Conservation (phyloP, 2,888 invertebrate species). For the Hedya salicella region DNA sequence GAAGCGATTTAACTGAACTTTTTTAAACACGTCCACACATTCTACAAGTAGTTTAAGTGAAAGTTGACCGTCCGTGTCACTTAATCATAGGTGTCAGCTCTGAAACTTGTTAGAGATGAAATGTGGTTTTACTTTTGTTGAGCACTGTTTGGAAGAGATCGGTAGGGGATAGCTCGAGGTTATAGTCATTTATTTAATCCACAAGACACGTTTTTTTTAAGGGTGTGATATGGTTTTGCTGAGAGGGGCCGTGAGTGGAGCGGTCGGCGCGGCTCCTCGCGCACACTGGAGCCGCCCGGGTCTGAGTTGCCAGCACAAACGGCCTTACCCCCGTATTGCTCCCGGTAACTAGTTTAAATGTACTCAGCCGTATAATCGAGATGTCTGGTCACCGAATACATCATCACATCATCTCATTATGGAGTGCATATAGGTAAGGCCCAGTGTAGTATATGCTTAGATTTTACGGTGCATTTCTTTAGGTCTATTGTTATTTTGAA, state of each 20-base stretch:
- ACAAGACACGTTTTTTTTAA: slow-evolving; percentile 53
- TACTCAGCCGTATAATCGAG: slow-evolving; percentile 55
- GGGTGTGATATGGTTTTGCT: slow-evolving; percentile 54
- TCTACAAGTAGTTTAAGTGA: not conserved
- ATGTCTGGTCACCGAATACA: slow-evolving; percentile 54
- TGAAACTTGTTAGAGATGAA: not conserved
- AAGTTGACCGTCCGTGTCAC: slow-evolving; percentile 22
- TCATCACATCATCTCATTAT: slow-evolving; percentile 56
- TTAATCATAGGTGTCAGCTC: slow-evolving; percentile 33
- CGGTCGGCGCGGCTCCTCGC: slow-evolving; percentile 76
- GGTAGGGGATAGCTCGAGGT: slow-evolving; percentile 48
- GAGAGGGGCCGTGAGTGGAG: slow-evolving; percentile 59
- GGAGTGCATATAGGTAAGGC: slow-evolving; percentile 39
- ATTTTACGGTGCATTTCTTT: no score
- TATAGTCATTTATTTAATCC: slow-evolving; percentile 46
- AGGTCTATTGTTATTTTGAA: no score
- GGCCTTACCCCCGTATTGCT: slow-evolving; percentile 53
- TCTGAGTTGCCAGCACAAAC: slow-evolving; percentile 64
- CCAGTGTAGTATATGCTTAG: no score
- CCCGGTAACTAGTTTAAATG: slow-evolving; percentile 54
- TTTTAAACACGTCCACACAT: slow-evolving; percentile 19
- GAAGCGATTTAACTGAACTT: slow-evolving; percentile 15
- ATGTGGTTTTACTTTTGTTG: slow-evolving; percentile 41
- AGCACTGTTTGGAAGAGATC: slow-evolving; percentile 49
- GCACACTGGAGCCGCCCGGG: slow-evolving; percentile 83